A percentile compares a stretch with the other conserved stretches of the same genome.
These are phyloP conservation scores for Aporrectodea caliginosa DNA, from an alignment of 1,140 invertebrate species.

Conservation along the genomic window DNA sequence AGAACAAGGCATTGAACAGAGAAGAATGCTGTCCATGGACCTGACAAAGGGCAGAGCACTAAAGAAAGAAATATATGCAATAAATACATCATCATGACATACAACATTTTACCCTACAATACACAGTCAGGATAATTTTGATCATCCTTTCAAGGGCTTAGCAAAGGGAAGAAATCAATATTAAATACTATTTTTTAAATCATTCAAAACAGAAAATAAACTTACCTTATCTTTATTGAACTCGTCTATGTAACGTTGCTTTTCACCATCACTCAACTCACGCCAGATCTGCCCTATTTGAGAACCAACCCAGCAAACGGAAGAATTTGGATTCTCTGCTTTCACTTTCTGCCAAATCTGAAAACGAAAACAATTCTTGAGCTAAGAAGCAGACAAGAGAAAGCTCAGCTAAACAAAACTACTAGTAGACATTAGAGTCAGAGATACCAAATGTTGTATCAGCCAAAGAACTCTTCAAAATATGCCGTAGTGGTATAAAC, in stretches of 20 bases:
- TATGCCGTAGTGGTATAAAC: background rate
- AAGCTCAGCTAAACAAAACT: no score
- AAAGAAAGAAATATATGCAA: background rate
- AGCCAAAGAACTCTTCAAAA: background rate
- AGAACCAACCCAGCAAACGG: conserved; percentile 28
- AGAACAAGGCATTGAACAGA: no score
- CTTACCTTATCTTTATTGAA: conserved; percentile 31
- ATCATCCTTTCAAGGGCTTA: background rate
- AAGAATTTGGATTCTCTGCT: conserved; percentile 13
- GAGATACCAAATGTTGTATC: background rate
- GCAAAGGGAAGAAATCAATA: background rate
- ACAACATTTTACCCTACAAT: no score
- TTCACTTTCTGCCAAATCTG: conserved; percentile 31
- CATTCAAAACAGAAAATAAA: background rate
- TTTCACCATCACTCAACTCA: conserved; percentile 23
- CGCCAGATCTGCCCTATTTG: conserved; percentile 29
- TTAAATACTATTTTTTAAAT: background rate
- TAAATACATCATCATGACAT: no score
- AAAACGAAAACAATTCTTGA: background rate
- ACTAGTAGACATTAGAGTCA: background rate
- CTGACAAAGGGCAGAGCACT: background rate
- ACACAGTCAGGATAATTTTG: background rate
- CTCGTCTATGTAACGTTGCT: conserved; percentile 21
- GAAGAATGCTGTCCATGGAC: no score
- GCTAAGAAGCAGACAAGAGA: no score